Base-by-base conservation (phyloP, 1,140 invertebrate genomes). In the Drosophila subobscura region DNA sequence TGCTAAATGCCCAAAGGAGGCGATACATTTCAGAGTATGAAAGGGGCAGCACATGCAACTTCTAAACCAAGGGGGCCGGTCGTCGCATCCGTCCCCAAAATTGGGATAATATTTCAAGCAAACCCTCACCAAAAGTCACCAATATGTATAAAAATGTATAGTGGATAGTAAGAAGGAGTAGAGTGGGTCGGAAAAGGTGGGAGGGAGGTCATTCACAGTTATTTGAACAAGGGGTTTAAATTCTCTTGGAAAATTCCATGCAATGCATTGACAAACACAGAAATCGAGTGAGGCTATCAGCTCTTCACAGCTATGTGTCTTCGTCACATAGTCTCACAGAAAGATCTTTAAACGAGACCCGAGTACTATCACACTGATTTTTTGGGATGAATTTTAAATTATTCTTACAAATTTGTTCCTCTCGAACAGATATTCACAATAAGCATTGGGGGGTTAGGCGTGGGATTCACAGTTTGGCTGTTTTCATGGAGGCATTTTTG, bases 381-480 rank as follows among this genome's bases (percentile, higher is more conserved):
- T 74, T 29, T 12, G 53, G 33, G 54, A 49, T 37, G 57, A 41
- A 22, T 56, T 85, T 85, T 50, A 40, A 47, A 66, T 84, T 77
- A 84, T 79, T 85, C 53, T 29, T 16, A 79, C 77, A 85, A 85
- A 73, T 79, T 66, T 50, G 64, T 64, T 80, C 63, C 52, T 70
- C 8, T 25, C 60, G 64, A 80, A 77, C 60, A 41, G 23, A 57
- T 67, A 77, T 44, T 72, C 74, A 81, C 77, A 65, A 64, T 53
- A 41, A 53, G 45, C n/a, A 25, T 23, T 46, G 45, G 42, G 54
- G 49, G 4, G 6, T 54, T 14, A 23, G 41, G 51, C 6, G 14
- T 23, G 49, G 33, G 14, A 5, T 25, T 81, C 77, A 85, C 81
- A 85, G 74, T 67, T 68, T 83, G 77, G 80, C 72, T 84, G 81